Conservation (phyloP, 2,797 vertebrate genomes). For the Sciurus vulgaris region DNA sequence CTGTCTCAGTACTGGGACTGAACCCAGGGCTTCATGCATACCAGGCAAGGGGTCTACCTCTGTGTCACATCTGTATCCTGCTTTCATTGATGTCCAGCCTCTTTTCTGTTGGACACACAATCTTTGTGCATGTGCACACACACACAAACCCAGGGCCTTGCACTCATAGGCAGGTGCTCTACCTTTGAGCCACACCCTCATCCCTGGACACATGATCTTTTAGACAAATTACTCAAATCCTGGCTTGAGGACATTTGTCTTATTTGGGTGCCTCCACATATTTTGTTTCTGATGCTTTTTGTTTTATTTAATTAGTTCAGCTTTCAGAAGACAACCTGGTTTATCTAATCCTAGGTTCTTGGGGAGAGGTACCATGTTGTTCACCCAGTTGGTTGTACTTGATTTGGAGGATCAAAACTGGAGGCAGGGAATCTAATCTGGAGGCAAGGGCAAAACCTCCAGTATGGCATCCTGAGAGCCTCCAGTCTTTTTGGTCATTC, state of each 20-base stretch:
- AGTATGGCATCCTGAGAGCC: neutral
- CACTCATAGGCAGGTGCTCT: neutral
- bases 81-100: conserved; percentile 4
- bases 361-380: neutral
- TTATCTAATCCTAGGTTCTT: conserved; percentile 52
- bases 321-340: conserved; percentile 48
- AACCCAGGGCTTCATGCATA: too few species aligned
- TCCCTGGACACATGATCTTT: neutral
- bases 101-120: conserved; percentile 11
- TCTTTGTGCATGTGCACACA: neutral
- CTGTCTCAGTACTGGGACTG: too few species aligned
- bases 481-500: neutral
- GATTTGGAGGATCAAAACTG: neutral
- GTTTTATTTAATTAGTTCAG: conserved; percentile 27
- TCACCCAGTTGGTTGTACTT: neutral
- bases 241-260: conserved; percentile 25
- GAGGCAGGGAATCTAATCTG: neutral
- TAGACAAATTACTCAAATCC: conserved; percentile 22
- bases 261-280: neutral
- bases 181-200: neutral
- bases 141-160: neutral
- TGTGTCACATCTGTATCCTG: neutral
- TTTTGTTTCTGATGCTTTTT: conserved; percentile 53
- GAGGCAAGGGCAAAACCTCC: conserved; percentile 23
- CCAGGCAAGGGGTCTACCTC: too few species aligned